Evolutionary conservation across 2,797 vertebrate species (phyloP).

Genomic region (Phrynocephalus vlangalii): DNA sequence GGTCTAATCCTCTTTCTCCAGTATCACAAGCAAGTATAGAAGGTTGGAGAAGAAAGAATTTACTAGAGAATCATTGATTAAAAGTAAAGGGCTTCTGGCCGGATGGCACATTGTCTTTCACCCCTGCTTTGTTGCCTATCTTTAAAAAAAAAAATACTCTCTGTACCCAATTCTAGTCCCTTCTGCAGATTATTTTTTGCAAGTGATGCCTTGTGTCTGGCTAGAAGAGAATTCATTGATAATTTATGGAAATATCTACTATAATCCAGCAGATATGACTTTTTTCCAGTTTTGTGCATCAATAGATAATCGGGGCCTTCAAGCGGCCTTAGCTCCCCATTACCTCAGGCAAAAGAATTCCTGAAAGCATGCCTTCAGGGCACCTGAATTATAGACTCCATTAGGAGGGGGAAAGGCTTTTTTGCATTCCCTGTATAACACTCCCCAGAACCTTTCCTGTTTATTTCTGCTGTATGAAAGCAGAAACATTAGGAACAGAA

Average conservation of each 20-base stretch:
- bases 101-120: conserved; percentile 81
- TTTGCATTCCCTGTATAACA: conserved; percentile 94
- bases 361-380: conserved; percentile 99
- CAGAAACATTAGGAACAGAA: conserved; percentile 85
- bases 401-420: conserved; percentile 92
- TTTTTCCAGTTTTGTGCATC: conserved; percentile 97
- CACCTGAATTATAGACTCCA: conserved; percentile 99
- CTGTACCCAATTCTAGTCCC: conserved; percentile 70
- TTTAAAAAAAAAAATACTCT: conserved; percentile 57
- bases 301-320: conserved; percentile 99
- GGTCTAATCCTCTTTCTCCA: conserved; percentile 84
- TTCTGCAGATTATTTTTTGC: conserved; percentile 82
- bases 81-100: conserved; percentile 89
- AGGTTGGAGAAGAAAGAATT: conserved; percentile 75
- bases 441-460: conserved; percentile 88
- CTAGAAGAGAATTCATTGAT: conserved; percentile 93
- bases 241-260: conserved; percentile 99
- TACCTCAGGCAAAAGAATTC: conserved; percentile 99
- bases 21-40: conserved; percentile 76
- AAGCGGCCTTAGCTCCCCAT: conserved; percentile 98
- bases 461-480: conserved; percentile 87
- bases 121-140: conserved; percentile 73
- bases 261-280: conserved; percentile 96
- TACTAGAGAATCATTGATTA: conserved; percentile 89
- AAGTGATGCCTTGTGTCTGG: conserved; percentile 85